Conservation (phyloP, 2,113 vertebrate species). For the Calidris pugnax region DNA sequence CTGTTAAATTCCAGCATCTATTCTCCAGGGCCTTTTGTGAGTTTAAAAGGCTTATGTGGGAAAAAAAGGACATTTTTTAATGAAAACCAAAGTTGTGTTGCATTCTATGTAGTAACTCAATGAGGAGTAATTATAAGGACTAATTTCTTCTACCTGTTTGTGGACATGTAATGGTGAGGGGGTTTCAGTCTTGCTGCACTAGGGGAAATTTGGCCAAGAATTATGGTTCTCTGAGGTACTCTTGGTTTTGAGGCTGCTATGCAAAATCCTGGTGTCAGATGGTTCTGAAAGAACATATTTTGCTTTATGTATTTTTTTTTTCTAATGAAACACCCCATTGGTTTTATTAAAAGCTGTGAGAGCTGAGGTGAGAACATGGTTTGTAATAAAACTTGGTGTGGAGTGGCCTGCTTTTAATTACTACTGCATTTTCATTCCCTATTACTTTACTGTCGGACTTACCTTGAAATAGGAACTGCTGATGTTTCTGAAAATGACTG, state of each 20-base stretch:
- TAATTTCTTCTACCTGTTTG: neutral
- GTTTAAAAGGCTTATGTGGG: neutral
- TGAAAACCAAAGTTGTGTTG: neutral
- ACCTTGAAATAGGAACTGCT: neutral
- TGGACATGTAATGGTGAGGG: neutral
- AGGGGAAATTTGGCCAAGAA: neutral
- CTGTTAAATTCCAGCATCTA: neutral
- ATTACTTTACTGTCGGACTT: neutral
- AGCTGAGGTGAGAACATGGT: neutral
- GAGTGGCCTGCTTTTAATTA: neutral
- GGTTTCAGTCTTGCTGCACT: neutral
- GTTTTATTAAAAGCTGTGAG: neutral
- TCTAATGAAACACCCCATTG: neutral
- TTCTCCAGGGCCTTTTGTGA: neutral
- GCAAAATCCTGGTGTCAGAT: neutral
- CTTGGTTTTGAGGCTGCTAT: neutral
- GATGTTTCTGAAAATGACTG: conserved; percentile 10
- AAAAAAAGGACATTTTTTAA: neutral
- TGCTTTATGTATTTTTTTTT: neutral
- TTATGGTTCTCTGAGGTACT: neutral
- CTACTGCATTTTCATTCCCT: neutral
- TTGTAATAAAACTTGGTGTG: neutral
- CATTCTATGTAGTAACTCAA: neutral
- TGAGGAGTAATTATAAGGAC: neutral
- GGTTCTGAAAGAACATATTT: neutral